Evolutionary conservation across 2,888 invertebrate species (phyloP).

Genomic region (Serrognathus titanus): DNA sequence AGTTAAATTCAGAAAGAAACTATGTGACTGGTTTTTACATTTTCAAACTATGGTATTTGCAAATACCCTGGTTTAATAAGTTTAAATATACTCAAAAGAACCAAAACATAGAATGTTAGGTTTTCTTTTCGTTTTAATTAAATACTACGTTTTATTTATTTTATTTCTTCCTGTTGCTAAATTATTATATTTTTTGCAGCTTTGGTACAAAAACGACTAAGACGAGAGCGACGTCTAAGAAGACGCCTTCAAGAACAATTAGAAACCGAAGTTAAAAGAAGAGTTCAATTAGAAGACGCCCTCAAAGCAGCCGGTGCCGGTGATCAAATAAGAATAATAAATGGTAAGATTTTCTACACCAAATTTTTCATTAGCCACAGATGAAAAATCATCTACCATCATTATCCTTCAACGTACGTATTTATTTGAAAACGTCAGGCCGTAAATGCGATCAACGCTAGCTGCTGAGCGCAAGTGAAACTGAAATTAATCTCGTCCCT

Average conservation of each 20-base stretch:
- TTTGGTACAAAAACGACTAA: constrained; percentile 83
- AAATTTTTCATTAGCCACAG: neutral
- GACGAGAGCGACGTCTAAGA: constrained; percentile 80
- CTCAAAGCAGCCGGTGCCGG: constrained; percentile 73
- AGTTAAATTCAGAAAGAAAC: too few species aligned
- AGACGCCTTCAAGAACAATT: constrained; percentile 83
- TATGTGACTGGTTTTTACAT: too few species aligned
- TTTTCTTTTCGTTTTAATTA: too few species aligned
- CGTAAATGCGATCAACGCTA: too few species aligned
- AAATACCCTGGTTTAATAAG: too few species aligned
- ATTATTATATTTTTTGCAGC: constrained; percentile 56
- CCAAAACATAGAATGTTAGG: too few species aligned
- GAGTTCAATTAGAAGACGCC: constrained; percentile 77
- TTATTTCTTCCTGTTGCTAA: neutral
- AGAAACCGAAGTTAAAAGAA: constrained; percentile 75
- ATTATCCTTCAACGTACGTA: constrained; percentile 2
- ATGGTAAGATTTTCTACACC: constrained; percentile 57
- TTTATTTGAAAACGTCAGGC: neutral
- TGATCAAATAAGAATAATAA: constrained; percentile 75
- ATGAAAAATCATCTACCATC: neutral
- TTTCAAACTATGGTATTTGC: too few species aligned
- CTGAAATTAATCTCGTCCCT: neutral
- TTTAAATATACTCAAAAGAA: too few species aligned
- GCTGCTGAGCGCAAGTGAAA: too few species aligned
- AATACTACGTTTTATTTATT: too few species aligned